Conservation (phyloP, 2,797 vertebrate species). For the Streptopelia turtur region DNA sequence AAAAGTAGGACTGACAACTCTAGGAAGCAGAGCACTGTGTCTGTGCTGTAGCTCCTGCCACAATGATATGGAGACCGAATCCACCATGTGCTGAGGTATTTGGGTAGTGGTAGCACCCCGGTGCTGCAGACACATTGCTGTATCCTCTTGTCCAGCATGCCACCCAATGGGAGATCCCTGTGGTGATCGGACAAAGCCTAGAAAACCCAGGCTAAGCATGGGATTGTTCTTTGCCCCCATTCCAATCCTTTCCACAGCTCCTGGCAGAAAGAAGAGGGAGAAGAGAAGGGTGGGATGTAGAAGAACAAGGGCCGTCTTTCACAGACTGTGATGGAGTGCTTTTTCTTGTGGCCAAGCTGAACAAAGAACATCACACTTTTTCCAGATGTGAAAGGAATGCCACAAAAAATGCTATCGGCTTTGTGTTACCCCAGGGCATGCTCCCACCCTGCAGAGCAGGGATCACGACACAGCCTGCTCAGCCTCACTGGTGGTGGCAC, state of each 20-base stretch:
- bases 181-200: neutral
- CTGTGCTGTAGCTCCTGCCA: neutral
- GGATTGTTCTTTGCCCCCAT: neutral
- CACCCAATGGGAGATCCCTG: neutral
- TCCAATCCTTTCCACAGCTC: neutral
- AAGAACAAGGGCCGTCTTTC: fast-evolving
- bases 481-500: neutral
- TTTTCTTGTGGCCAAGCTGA: neutral
- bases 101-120: neutral
- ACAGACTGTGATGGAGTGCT: neutral
- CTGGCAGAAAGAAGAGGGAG: neutral
- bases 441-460: neutral
- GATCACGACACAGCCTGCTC: neutral
- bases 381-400: neutral
- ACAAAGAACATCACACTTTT: neutral
- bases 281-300: neutral
- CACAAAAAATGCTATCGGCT: neutral
- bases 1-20: neutral
- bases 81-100: neutral
- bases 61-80: neutral
- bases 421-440: fast-evolving
- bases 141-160: neutral
- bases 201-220: neutral
- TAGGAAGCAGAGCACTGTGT: neutral
- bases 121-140: neutral